Conservation (phyloP, 2,797 vertebrate species). For the Mallotus villosus region DNA sequence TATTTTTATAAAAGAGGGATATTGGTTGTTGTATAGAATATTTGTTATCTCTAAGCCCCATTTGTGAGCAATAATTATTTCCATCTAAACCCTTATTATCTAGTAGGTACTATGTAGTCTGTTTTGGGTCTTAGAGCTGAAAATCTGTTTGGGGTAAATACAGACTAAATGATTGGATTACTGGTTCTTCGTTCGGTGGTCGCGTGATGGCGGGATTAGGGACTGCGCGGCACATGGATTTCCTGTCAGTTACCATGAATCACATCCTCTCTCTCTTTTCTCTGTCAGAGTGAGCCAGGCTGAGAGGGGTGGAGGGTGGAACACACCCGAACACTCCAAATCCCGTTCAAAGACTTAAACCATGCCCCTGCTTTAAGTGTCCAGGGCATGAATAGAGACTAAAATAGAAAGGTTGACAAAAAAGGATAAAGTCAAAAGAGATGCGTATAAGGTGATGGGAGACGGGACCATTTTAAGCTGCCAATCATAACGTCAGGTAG, state of each 20-base stretch:
- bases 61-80: background rate
- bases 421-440: background rate
- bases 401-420: background rate
- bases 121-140: conserved; percentile 35
- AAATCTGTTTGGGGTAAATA: conserved; percentile 61
- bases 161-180: conserved; percentile 78
- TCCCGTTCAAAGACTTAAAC: conserved; percentile 36
- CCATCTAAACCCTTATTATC: conserved; percentile 9
- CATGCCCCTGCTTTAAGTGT: conserved; percentile 19
- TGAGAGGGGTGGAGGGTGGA: conserved; percentile 27
- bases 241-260: conserved; percentile 87
- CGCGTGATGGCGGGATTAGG: conserved; percentile 79
- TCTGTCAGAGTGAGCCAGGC: conserved; percentile 71
- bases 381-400: background rate
- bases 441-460: background rate
- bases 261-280: conserved; percentile 55
- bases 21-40: background rate
- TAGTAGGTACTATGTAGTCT: conserved; percentile 28
- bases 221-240: conserved; percentile 83
- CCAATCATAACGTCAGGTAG: too few species aligned
- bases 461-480: background rate
- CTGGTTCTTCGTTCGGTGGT: conserved; percentile 80
- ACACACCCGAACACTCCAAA: conserved; percentile 4
- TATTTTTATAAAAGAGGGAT: background rate
- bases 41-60: conserved; percentile 12